These are phyloP conservation scores for Mustela nigripes DNA, from an alignment of 2,113 vertebrate species.

Conservation along the genomic window DNA sequence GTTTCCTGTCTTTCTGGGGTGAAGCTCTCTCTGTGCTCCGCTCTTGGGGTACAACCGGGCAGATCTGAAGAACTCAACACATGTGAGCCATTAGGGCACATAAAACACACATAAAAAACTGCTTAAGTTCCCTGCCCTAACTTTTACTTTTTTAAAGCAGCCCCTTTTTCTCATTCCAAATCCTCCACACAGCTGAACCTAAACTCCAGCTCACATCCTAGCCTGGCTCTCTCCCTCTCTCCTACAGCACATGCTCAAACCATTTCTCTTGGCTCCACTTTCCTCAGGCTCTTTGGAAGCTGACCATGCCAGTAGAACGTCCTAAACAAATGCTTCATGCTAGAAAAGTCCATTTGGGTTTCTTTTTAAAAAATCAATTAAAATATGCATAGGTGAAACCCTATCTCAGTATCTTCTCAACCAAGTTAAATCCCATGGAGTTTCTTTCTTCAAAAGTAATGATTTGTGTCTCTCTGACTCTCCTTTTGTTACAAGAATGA, in stretches of 20 bases:
- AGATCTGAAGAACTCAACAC: neutral
- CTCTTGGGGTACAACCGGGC: neutral
- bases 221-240: neutral
- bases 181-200: neutral
- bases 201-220: neutral
- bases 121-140: neutral
- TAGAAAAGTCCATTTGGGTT: neutral
- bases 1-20: neutral
- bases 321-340: neutral
- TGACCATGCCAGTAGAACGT: neutral
- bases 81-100: too few species aligned
- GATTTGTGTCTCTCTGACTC: neutral
- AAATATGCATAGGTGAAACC: neutral
- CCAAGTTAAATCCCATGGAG: neutral
- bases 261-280: neutral
- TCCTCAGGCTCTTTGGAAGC: neutral
- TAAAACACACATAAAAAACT: neutral
- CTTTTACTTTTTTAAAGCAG: neutral
- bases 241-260: neutral
- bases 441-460: neutral
- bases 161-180: neutral
- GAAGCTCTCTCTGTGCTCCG: neutral
- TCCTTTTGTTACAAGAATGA: neutral
- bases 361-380: neutral
- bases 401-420: neutral